These are phyloP conservation scores for Heterohyrax brucei DNA, from an alignment of 2,797 vertebrate species.

Conservation along the genomic window DNA sequence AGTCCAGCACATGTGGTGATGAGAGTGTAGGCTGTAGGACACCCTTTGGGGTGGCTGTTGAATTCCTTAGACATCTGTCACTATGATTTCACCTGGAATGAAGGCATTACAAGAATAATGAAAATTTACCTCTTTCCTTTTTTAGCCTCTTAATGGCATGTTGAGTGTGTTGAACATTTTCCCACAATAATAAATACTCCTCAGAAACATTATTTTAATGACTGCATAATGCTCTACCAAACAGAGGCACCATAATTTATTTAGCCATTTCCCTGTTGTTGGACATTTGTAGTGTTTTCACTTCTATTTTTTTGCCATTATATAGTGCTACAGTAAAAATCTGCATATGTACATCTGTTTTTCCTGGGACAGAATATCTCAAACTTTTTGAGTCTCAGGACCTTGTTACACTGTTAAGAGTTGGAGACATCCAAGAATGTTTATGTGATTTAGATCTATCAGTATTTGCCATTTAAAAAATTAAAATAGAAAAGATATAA, in stretches of 20 bases:
- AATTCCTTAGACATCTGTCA: neutral
- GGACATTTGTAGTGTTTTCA: neutral
- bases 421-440: neutral
- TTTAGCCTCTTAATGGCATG: conserved; percentile 57
- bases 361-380: neutral
- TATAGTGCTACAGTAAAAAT: neutral
- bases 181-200: conserved; percentile 76
- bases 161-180: conserved; percentile 35
- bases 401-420: neutral
- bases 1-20: no score
- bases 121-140: conserved; percentile 50
- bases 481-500: neutral
- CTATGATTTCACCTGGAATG: neutral
- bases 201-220: conserved; percentile 80
- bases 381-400: neutral
- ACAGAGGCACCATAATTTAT: conserved; percentile 71
- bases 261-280: conserved; percentile 52
- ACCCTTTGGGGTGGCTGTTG: neutral
- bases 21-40: neutral
- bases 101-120: neutral
- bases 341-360: neutral
- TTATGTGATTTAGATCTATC: neutral
- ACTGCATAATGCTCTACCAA: conserved; percentile 73
- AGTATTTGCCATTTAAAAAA: neutral
- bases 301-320: neutral